These are phyloP conservation scores for Catostomus latipinnis DNA, from an alignment of 2,797 vertebrate genomes.

Conservation along the genomic window DNA sequence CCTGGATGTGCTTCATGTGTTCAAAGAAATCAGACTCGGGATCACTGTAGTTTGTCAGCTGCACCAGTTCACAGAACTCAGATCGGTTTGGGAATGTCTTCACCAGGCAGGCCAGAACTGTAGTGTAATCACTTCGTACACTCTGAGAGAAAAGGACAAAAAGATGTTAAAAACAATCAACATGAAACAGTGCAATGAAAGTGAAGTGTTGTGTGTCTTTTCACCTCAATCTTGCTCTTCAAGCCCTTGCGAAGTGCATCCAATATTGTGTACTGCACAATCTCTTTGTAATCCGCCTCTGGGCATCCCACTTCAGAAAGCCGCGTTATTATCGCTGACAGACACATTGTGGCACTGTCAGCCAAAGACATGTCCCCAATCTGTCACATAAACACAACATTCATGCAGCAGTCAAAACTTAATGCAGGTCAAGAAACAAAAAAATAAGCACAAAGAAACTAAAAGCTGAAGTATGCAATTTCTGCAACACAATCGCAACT, in stretches of 20 bases:
- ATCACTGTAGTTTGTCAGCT: conserved; percentile 89
- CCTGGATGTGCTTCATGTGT: conserved; percentile 99
- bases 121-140: conserved; percentile 92
- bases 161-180: too few relatives aligned
- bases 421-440: neutral
- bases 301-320: conserved; percentile 77
- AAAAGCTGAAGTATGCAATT: too few relatives aligned
- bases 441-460: neutral
- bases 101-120: conserved; percentile 90
- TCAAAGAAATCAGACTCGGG: conserved; percentile 97
- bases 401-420: neutral
- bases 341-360: conserved; percentile 90
- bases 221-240: conserved; percentile 89
- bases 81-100: conserved; percentile 84
- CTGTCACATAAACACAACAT: conserved; percentile 68
- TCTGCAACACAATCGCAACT: too few relatives aligned
- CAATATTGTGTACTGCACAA: conserved; percentile 87
- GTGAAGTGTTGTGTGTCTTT: neutral
- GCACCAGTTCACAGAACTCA: conserved; percentile 92
- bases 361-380: conserved; percentile 95
- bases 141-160: conserved; percentile 72
- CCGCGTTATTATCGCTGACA: conserved; percentile 84
- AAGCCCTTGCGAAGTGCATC: conserved; percentile 88
- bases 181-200: neutral
- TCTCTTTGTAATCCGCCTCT: conserved; percentile 83